A percentile compares a stretch with the other conserved stretches of the same genome.
phyloP scores from a whole-genome alignment of 2,888 invertebrate genomes.

The Caenorhabditis zanzibari region DNA sequence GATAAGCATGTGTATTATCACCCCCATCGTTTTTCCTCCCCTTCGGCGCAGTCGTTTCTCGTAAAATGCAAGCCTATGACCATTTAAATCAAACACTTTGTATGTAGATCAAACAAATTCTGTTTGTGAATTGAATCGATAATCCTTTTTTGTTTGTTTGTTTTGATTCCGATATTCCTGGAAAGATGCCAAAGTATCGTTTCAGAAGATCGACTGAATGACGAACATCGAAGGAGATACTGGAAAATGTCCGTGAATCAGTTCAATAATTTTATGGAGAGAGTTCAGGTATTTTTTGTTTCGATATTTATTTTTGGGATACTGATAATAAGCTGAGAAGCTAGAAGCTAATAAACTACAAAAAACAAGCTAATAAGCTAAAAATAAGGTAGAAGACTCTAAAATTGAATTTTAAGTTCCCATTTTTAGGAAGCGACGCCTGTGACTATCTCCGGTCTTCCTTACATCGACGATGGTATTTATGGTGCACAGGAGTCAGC shows the following conservation, averaged over 20 bases:
- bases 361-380: not conserved
- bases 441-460: conserved; percentile 62
- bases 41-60: conserved; percentile 23
- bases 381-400: too few species aligned
- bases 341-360: too few species aligned
- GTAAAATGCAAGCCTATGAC: conserved; percentile 38
- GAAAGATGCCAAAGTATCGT: not conserved
- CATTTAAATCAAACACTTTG: conserved; percentile 57
- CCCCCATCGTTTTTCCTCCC: conserved; percentile 25
- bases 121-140: conserved; percentile 40
- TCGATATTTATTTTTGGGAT: too few species aligned
- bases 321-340: too few species aligned
- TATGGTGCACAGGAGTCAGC: conserved; percentile 60
- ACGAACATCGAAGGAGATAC: conserved; percentile 69
- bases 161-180: not conserved
- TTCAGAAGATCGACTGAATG: conserved; percentile 70
- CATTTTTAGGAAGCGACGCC: conserved; percentile 51
- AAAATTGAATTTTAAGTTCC: not conserved
- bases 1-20: conserved; percentile 53
- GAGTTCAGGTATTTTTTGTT: conserved; percentile 31
- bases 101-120: conserved; percentile 24
- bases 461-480: conserved; percentile 58
- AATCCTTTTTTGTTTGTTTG: conserved; percentile 29
- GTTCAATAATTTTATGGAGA: conserved; percentile 66
- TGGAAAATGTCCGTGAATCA: conserved; percentile 72